Percentiles rank a stretch among this genome's conserved stretches.
phyloP scores from a whole-genome alignment of 2,113 vertebrate genomes.

The Leptosomus discolor region DNA sequence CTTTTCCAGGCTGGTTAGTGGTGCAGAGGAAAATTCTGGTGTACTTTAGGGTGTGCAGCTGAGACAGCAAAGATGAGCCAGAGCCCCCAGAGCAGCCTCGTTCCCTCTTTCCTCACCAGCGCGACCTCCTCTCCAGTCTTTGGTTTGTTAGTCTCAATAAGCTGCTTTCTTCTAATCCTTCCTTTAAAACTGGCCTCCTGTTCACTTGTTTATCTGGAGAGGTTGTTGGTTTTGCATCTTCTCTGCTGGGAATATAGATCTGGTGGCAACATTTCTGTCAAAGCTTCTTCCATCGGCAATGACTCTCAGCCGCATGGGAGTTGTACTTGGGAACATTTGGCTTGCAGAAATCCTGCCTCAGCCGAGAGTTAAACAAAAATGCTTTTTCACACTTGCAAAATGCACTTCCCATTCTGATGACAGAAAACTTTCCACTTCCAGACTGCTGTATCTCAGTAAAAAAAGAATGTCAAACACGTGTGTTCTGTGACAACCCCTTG shows the following conservation, averaged over 20 bases:
- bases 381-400: background rate
- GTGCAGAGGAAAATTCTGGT: background rate
- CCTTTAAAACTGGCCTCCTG: background rate
- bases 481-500: background rate
- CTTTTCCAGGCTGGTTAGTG: accelerated
- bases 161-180: background rate
- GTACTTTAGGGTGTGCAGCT: accelerated
- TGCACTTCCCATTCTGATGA: background rate
- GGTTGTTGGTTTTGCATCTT: background rate
- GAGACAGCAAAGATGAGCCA: background rate
- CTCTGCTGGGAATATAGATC: background rate
- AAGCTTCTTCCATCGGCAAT: background rate
- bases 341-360: background rate
- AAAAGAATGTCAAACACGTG: accelerated
- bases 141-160: no score
- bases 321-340: background rate
- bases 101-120: background rate
- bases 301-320: background rate
- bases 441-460: background rate
- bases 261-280: background rate
- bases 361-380: background rate
- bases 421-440: background rate
- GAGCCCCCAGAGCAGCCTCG: accelerated
- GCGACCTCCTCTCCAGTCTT: background rate
- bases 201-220: background rate